phyloP scores from a whole-genome alignment of 1,140 invertebrate genomes.

The Brachionus koreanus region DNA sequence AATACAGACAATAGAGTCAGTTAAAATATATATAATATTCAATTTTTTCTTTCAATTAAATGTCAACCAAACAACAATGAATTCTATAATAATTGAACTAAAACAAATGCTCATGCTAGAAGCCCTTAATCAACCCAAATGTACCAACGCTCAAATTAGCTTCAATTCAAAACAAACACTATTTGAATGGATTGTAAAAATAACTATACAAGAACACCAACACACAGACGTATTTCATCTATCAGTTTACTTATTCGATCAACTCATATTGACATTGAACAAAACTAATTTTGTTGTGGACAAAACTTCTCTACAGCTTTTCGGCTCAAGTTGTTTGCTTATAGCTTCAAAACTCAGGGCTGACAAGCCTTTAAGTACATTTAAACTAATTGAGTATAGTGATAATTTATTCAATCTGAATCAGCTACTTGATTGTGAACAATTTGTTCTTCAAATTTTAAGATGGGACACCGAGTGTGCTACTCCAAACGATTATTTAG shows the following conservation, averaged over 20 bases:
- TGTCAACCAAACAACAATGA: background rate
- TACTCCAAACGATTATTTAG: background rate
- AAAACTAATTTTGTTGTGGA: background rate
- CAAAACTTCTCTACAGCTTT: background rate
- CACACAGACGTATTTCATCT: background rate
- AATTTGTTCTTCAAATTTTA: background rate
- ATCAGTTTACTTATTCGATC: background rate
- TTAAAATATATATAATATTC: background rate
- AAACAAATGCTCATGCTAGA: background rate
- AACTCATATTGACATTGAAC: background rate
- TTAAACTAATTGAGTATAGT: background rate
- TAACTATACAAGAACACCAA: background rate
- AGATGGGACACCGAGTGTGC: background rate
- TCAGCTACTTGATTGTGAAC: background rate
- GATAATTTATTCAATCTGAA: background rate
- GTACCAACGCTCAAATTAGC: background rate
- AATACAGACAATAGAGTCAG: background rate
- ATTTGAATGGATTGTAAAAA: background rate
- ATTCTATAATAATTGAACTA: background rate
- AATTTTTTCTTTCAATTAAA: background rate
- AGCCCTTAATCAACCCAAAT: background rate
- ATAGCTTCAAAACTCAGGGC: background rate
- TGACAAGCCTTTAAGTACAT: background rate
- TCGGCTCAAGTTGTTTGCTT: background rate
- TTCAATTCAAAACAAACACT: background rate